These are phyloP conservation scores for Pandemis cinnamomeana DNA, from an alignment of 2,888 invertebrate species.

Conservation along the genomic window DNA sequence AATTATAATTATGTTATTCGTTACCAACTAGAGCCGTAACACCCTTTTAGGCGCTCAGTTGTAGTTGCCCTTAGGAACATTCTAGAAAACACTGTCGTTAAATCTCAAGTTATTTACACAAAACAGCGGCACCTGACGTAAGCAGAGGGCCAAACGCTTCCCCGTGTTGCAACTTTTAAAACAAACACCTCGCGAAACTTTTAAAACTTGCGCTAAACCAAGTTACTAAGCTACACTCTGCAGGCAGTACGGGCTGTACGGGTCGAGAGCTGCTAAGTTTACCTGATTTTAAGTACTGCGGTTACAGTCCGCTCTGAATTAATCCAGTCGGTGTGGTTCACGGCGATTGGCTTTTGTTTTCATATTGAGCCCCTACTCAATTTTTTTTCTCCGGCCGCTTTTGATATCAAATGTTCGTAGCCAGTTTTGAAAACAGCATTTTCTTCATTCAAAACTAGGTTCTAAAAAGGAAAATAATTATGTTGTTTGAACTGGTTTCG, in stretches of 20 bases:
- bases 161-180: background rate
- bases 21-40: too few relatives aligned
- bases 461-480: too few relatives aligned
- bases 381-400: too few relatives aligned
- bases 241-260: background rate
- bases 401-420: too few relatives aligned
- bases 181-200: slow-evolving; percentile 4
- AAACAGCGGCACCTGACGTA: background rate
- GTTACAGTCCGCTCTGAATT: background rate
- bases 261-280: slow-evolving; percentile 1
- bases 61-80: background rate
- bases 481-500: too few relatives aligned
- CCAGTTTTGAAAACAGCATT: too few relatives aligned
- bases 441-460: too few relatives aligned
- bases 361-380: too few relatives aligned
- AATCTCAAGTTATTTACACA: background rate
- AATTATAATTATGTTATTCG: too few relatives aligned
- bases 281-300: background rate
- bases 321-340: background rate
- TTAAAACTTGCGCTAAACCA: background rate
- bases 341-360: background rate
- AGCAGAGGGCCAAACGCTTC: background rate
- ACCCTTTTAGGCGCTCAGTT: too few relatives aligned
- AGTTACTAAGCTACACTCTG: slow-evolving; percentile 2
- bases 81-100: background rate